These are phyloP conservation scores for Atta texana DNA, from an alignment of 1,140 invertebrate species.

Conservation along the genomic window DNA sequence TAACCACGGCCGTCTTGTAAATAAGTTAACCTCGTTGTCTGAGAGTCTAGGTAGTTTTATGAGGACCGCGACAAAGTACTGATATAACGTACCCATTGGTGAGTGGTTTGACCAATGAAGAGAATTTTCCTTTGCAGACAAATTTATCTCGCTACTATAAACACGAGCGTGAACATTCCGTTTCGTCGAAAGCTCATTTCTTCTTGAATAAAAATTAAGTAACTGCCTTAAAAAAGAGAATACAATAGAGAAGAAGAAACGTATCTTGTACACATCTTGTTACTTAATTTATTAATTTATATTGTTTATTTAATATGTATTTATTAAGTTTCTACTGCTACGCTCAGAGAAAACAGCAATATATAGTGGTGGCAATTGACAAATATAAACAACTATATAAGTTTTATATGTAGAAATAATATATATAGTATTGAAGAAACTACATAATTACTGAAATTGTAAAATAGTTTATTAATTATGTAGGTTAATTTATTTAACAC, in stretches of 20 bases:
- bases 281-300: constrained; percentile 9
- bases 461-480: no score
- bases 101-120: constrained; percentile 35
- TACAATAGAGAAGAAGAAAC: neutral
- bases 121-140: constrained; percentile 2
- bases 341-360: no score
- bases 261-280: neutral
- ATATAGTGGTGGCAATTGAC: no score
- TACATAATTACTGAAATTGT: no score
- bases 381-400: no score
- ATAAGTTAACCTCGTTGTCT: constrained; percentile 73
- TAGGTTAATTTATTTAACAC: no score
- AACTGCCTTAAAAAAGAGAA: neutral
- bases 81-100: constrained; percentile 60
- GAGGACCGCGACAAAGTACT: constrained; percentile 73
- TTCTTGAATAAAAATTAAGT: neutral
- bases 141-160: constrained; percentile 33
- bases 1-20: constrained; percentile 75
- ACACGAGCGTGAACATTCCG: neutral
- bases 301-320: neutral
- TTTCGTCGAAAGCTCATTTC: neutral
- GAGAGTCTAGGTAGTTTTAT: constrained; percentile 70
- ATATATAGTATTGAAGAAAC: no score
- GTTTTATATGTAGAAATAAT: no score
- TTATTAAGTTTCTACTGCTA: neutral